A percentile compares a stretch with the other conserved stretches of the same genome.
Evolutionary conservation across 2,113 vertebrate genomes (phyloP).

Genomic region (Lepidiolamprologus cunningtoni): DNA sequence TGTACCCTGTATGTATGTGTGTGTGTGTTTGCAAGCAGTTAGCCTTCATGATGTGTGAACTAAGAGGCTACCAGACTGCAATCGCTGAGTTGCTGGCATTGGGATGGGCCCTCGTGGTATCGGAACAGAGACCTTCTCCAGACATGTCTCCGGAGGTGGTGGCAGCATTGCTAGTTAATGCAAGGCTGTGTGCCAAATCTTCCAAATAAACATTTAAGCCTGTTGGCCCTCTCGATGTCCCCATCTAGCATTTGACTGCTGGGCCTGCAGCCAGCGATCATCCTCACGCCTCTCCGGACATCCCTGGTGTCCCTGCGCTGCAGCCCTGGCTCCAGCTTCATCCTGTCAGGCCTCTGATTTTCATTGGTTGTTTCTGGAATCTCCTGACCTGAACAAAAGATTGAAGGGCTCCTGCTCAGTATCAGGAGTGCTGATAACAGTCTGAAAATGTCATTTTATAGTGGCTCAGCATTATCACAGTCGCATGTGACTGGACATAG

Average conservation of each 20-base stretch:
- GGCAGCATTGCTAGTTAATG: not conserved
- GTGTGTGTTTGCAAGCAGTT: not conserved
- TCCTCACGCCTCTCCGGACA: not conserved
- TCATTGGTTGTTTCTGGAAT: not conserved
- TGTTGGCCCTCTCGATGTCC: rapidly evolving
- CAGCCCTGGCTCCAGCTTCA: not conserved
- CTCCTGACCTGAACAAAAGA: not conserved
- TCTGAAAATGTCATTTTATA: not conserved
- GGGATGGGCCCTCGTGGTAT: rapidly evolving
- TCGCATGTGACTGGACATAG: not conserved
- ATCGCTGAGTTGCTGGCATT: not conserved
- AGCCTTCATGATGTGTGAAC: not conserved
- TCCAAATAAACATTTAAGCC: not conserved
- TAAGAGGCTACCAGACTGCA: not conserved
- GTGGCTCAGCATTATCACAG: not conserved
- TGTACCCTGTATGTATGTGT: not conserved
- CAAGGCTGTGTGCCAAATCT: not conserved
- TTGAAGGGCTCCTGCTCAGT: not conserved
- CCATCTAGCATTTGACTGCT: not conserved
- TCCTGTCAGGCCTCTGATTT: not conserved
- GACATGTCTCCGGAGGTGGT: not conserved
- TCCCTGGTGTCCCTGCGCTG: not conserved
- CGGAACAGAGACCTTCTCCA: not conserved
- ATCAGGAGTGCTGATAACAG: not conserved
- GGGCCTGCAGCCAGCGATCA: not conserved